Base-by-base conservation (phyloP, 35 echinoderm and acorn worm species). In the Chiridota heheva region DNA sequence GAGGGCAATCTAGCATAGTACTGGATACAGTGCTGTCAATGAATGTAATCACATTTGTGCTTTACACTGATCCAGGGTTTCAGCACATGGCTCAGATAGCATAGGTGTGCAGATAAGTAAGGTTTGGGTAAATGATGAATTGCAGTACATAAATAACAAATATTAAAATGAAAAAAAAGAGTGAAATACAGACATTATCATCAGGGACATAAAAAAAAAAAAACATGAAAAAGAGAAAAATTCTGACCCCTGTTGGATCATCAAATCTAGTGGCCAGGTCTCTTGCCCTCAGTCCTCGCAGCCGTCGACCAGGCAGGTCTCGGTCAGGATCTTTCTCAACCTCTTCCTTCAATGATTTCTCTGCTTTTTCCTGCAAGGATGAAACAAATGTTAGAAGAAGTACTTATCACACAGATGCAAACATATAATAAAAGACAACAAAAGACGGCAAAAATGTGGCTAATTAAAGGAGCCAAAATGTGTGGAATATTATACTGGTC, bases 201-300 rank as follows among this genome's bases (percentile, higher is more conserved):
- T 51, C 47, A 51, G 47, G 47, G 47, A 51, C 22, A 22, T 12
- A 22, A 51, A 51, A 22, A 12, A 51, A 51, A 12, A 51, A 51
- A 12, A 12, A 22, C 47, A 12, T 51, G 22, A 10, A 10, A 12
- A 51, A 12, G 22, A 12, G n/a, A n/a, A n/a, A n/a, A 69, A 1
- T 4, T 42, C 85, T 83, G 56, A 88, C 85, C 86, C 90, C 42
- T 71, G 84, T 84, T 24, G 95, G 84, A 2, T 98, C 95, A 67
- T 98, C 95, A 85, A 98, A 98, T 45, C 95, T 80, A 4, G 95
- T 98, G 28, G 84, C 83, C 37, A 78, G 77, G 49, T 84, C 85
- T 63, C 95, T 80, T 10, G 84, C 85, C 61, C 95, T 83, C 25
- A 88, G 40, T 0, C 92, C 92, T 74, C 89, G 64, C 10, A 98